A percentile compares a stretch with the other conserved stretches of the same genome.
Conservation (phyloP, 1,140 invertebrate genomes). For the Drosophila grimshawi region DNA sequence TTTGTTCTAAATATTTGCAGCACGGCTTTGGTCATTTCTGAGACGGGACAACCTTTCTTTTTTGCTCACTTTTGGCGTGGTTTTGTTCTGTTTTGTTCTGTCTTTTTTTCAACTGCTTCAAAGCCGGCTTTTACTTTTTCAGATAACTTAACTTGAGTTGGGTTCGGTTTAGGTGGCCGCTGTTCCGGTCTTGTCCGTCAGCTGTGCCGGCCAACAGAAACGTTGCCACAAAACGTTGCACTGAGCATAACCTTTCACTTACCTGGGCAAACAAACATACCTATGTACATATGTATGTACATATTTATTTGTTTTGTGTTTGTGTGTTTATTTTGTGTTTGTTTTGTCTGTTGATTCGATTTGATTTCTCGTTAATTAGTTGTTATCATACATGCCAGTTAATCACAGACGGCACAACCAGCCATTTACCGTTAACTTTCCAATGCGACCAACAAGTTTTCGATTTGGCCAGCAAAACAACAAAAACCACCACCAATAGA, state of each 20-base stretch:
- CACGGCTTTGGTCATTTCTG: slow-evolving; percentile 28
- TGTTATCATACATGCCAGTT: slow-evolving; percentile 62
- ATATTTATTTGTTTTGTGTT: slow-evolving; percentile 22
- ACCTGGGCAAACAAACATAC: slow-evolving; percentile 41
- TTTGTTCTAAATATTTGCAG: slow-evolving; percentile 61
- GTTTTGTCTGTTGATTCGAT: slow-evolving; percentile 47
- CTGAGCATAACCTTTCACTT: slow-evolving; percentile 66
- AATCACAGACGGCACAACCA: slow-evolving; percentile 37
- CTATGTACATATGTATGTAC: slow-evolving; percentile 21
- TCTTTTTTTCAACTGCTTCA: neutral
- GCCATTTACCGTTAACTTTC: slow-evolving; percentile 63
- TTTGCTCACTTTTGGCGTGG: slow-evolving; percentile 19
- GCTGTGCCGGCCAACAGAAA: slow-evolving; percentile 4
- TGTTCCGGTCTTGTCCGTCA: slow-evolving; percentile 30
- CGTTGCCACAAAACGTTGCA: neutral
- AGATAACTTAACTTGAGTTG: slow-evolving; percentile 1
- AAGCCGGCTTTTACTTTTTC: slow-evolving; percentile 52
- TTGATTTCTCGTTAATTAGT: slow-evolving; percentile 72
- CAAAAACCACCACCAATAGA: neutral
- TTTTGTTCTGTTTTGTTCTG: neutral
- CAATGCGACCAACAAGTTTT: slow-evolving; percentile 41
- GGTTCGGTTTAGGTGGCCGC: neutral
- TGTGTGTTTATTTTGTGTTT: slow-evolving; percentile 21
- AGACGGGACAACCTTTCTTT: slow-evolving; percentile 34
- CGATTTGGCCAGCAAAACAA: slow-evolving; percentile 2